Evolutionary conservation across 1,140 invertebrate genomes (phyloP).

Genomic region (Drosophila neocordata): DNA sequence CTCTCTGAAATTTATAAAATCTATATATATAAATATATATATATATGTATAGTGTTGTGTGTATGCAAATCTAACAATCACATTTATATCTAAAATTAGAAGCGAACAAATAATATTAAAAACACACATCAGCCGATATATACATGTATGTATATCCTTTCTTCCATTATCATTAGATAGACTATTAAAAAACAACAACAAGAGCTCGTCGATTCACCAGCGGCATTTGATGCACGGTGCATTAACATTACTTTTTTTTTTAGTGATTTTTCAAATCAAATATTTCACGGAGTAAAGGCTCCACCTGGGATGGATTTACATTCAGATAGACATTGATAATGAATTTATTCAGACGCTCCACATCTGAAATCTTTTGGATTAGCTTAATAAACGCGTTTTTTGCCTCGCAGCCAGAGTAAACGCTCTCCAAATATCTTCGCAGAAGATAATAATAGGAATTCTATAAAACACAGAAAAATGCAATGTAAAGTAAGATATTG

Average conservation of each 20-base stretch:
- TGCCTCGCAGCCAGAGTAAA: slow-evolving; percentile 92
- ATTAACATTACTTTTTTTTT: slow-evolving; percentile 29
- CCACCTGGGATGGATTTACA: slow-evolving; percentile 94
- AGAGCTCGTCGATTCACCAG: slow-evolving; percentile 44
- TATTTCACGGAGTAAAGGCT: slow-evolving; percentile 95
- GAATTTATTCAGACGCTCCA: slow-evolving; percentile 91
- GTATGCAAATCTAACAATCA: slow-evolving; percentile 75
- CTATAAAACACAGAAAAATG: slow-evolving; percentile 82
- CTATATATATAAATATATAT: slow-evolving; percentile 62
- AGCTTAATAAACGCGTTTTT: slow-evolving; percentile 92
- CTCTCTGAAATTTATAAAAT: slow-evolving; percentile 76
- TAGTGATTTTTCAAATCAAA: slow-evolving; percentile 91
- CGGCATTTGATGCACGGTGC: slow-evolving; percentile 58
- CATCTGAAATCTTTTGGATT: slow-evolving; percentile 93
- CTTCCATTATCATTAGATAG: slow-evolving; percentile 19
- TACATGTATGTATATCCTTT: neutral
- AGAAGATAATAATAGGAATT: slow-evolving; percentile 96
- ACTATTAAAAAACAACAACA: slow-evolving; percentile 67
- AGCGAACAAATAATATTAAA: slow-evolving; percentile 67
- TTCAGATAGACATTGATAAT: slow-evolving; percentile 94
- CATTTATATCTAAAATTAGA: slow-evolving; percentile 75
- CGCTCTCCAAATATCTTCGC: slow-evolving; percentile 92
- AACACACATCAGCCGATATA: slow-evolving; percentile 20
- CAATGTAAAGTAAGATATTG: neutral
- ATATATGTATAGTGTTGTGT: slow-evolving; percentile 12